Conservation (phyloP, 92 coral and sea anemone species). For the Muricea muricata region DNA sequence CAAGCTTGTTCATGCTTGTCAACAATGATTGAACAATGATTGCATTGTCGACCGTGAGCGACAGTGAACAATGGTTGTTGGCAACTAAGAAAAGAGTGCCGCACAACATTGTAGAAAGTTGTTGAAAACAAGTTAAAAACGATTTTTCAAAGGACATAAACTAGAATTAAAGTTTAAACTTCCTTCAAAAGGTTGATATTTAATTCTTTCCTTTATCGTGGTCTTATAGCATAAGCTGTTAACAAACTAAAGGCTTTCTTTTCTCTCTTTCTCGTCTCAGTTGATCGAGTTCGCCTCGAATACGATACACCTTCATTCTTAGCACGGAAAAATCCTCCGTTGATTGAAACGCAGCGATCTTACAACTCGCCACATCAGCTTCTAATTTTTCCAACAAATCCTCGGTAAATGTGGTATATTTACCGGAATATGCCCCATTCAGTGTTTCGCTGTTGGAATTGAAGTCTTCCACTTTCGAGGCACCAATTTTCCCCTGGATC, state of each 20-base stretch:
- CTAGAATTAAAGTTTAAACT: too few species aligned
- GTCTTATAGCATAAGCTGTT: not conserved
- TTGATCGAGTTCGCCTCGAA: constrained; percentile 20
- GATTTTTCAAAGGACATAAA: too few species aligned
- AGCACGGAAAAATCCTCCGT: constrained; percentile 31
- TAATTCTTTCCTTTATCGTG: too few species aligned
- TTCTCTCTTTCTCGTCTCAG: constrained; percentile 21
- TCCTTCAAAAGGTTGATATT: too few species aligned
- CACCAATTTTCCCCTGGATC: not conserved
- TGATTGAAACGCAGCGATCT: constrained; percentile 21
- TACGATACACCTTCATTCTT: constrained; percentile 30
- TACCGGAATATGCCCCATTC: not conserved
- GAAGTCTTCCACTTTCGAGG: not conserved
- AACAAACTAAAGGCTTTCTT: constrained; percentile 2
- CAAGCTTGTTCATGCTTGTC: too few species aligned
- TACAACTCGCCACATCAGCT: constrained; percentile 27
- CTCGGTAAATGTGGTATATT: not conserved
- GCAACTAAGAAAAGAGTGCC: too few species aligned
- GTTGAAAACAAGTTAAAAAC: too few species aligned
- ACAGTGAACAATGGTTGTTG: too few species aligned
- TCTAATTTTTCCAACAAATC: constrained; percentile 28
- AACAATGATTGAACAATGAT: too few species aligned
- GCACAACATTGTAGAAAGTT: too few species aligned
- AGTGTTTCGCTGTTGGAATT: not conserved
- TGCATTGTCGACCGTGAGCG: too few species aligned